These are phyloP conservation scores for Corvus cornix DNA, from an alignment of 2,113 vertebrate species.

Conservation along the genomic window DNA sequence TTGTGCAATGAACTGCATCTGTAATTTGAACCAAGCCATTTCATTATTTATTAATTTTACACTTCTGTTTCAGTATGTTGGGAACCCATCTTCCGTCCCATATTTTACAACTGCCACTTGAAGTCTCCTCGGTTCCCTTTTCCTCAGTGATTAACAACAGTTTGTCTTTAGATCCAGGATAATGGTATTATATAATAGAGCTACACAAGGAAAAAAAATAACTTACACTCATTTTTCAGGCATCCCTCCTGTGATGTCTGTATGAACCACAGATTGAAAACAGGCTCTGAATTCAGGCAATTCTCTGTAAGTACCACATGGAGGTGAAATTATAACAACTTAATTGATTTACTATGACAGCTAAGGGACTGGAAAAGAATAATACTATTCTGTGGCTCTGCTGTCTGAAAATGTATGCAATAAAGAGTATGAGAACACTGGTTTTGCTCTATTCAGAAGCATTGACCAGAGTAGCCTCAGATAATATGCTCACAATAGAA, in stretches of 20 bases:
- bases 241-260: not conserved
- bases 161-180: not conserved
- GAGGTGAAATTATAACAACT: not conserved
- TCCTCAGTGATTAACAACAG: not conserved
- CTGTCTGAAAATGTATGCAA: not conserved
- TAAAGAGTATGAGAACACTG: not conserved
- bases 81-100: not conserved
- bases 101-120: not conserved
- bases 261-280: not conserved
- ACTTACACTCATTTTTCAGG: not conserved
- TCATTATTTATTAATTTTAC: not conserved
- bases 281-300: not conserved
- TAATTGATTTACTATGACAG: conserved; percentile 12
- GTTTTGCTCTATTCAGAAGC: not conserved
- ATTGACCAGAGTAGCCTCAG: not conserved
- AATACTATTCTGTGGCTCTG: not conserved
- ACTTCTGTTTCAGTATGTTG: not conserved
- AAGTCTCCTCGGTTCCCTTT: not conserved
- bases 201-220: not conserved
- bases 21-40: not conserved
- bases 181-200: not conserved
- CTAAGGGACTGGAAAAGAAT: not conserved
- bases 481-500: not conserved
- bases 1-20: not conserved
- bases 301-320: not conserved